Base-by-base conservation (phyloP, 1,140 invertebrate species). In the Vanessa tameamea region DNA sequence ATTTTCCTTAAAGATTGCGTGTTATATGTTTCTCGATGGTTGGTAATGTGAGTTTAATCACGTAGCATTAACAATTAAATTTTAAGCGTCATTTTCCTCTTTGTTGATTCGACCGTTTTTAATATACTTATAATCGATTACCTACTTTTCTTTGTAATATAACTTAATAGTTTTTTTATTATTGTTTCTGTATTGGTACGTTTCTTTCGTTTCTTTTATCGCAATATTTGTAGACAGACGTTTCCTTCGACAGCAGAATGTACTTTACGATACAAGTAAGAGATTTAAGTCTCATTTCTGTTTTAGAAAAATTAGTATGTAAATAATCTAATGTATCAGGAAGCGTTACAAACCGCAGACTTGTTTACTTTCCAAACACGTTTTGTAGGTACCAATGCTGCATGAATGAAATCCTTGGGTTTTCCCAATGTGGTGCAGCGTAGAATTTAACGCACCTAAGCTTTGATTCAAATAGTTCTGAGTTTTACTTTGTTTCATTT, bases 351-450 rank as follows among this genome's bases (percentile, higher is more conserved):
- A 31, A 75, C 77, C 81, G 75, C 81, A 85, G 73, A 80, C 78
- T 80, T 83, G 82, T 87, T 87, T 84, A 82, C 78, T 81, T 84
- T 82, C 74, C 78, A 84, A 80, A 78, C 80, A 72, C 75, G 78
- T 81, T 73, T 73, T 15, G 69, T 74, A 69, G 71, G 68, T 82
- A 80, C 75, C 76, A 79, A 80, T 78, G 61, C 69, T 77, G 78
- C 77, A 85, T 88, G 82, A 88, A 90, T 88, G 88, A 84, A 90
- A 86, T 81, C 85, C 84, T 88, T 88, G 87, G 83, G 79, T 85
- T 82, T 84, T 85, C 69, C 88, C 85, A 80, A 68, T 77, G 77
- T 68, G 71, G 65, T 83, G 26, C 70, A 69, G 61, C 67, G 51
- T 69, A 72, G 23, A 70, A 72, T 65, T 75, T 31, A 20, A 64